phyloP scores from a whole-genome alignment of 2,113 vertebrate species.

The Proterorhinus semilunaris region DNA sequence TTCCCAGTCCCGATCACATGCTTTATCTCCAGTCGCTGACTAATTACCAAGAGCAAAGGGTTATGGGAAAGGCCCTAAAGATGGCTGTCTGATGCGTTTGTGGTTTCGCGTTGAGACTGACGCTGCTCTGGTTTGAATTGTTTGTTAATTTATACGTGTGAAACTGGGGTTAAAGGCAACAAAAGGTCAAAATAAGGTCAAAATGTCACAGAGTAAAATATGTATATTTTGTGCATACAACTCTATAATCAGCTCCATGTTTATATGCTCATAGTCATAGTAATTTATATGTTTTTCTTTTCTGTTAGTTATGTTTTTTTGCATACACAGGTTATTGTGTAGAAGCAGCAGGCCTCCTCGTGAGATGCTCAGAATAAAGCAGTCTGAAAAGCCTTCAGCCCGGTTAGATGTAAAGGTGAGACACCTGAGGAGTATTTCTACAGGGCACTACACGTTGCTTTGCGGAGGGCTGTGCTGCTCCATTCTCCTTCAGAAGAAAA shows the following conservation, averaged over 20 bases:
- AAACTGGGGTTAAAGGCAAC: slow-evolving; percentile 63
- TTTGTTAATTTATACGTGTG: slow-evolving; percentile 61
- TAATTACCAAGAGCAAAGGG: slow-evolving; percentile 74
- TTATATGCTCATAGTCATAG: too few species aligned
- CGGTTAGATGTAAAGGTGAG: slow-evolving; percentile 55
- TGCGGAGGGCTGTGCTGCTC: slow-evolving; percentile 36
- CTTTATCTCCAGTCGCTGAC: slow-evolving; percentile 76
- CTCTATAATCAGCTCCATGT: too few species aligned
- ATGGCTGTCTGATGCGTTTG: slow-evolving; percentile 72
- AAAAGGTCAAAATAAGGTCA: slow-evolving; percentile 60
- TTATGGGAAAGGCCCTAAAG: slow-evolving; percentile 68
- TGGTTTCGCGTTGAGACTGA: slow-evolving; percentile 64
- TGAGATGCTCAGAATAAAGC: slow-evolving; percentile 49
- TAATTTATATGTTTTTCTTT: background rate
- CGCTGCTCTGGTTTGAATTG: slow-evolving; percentile 57
- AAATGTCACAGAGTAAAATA: background rate
- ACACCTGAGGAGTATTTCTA: slow-evolving; percentile 61
- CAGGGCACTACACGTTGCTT: slow-evolving; percentile 51
- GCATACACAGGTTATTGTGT: background rate
- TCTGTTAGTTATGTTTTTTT: background rate
- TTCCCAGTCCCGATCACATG: slow-evolving; percentile 70
- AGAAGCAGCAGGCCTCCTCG: slow-evolving; percentile 40
- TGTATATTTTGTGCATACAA: too few species aligned
- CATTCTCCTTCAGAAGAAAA: slow-evolving; percentile 46
- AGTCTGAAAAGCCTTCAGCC: slow-evolving; percentile 47